Percentiles rank a stretch among this genome's conserved stretches.
These are phyloP conservation scores for Lontra canadensis DNA, from an alignment of 2,113 vertebrate species.

Conservation along the genomic window DNA sequence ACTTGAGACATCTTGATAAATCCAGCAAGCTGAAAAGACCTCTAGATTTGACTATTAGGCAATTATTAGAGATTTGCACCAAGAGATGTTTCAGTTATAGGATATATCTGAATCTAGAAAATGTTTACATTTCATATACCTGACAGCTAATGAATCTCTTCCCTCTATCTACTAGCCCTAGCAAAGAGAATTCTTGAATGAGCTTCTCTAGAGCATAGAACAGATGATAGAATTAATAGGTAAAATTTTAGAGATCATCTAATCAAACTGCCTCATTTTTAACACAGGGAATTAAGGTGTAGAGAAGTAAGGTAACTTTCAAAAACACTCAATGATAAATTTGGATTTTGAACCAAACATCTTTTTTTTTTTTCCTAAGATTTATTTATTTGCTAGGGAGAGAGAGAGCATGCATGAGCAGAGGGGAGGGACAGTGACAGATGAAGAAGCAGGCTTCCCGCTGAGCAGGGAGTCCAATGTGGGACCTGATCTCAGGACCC, in stretches of 20 bases:
- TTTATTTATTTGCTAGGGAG: too few relatives aligned
- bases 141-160: neutral
- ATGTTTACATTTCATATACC: neutral
- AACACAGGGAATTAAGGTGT: neutral
- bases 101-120: neutral
- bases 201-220: neutral
- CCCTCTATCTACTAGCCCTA: neutral
- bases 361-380: neutral
- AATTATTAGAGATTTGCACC: slow-evolving; percentile 5
- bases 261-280: neutral
- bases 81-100: neutral
- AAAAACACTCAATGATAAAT: neutral
- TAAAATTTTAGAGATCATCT: neutral
- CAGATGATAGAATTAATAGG: neutral
- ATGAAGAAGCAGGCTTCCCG: too few relatives aligned
- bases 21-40: neutral
- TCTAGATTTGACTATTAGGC: neutral
- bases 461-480: too few relatives aligned
- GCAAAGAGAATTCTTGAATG: neutral
- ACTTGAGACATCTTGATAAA: neutral
- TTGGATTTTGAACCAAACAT: neutral
- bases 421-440: too few relatives aligned
- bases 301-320: neutral
- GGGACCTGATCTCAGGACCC: too few relatives aligned
- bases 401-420: too few relatives aligned